These are phyloP conservation scores for Hypercompe scribonia DNA, from an alignment of 2,888 invertebrate species.

Conservation along the genomic window DNA sequence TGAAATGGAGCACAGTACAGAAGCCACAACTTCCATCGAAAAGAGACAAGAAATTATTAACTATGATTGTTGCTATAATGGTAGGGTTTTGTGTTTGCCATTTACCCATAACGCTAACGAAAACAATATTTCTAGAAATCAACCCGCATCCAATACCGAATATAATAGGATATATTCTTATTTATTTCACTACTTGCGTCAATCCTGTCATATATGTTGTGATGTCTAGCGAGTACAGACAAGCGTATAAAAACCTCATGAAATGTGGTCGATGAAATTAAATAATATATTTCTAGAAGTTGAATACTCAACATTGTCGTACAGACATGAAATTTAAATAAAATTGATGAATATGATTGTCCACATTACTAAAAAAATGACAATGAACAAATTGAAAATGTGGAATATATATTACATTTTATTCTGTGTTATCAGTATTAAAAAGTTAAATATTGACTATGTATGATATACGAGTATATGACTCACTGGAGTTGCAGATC, in stretches of 20 bases:
- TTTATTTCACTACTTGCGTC: conserved; percentile 95
- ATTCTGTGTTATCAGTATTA: conserved; percentile 12
- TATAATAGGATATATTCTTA: conserved; percentile 93
- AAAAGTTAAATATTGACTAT: background rate
- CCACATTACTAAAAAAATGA: conserved; percentile 34
- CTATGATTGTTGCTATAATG: conserved; percentile 97
- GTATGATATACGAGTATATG: background rate
- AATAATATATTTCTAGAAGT: background rate
- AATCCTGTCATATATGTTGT: conserved; percentile 97
- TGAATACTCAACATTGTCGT: conserved; percentile 11
- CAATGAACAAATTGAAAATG: background rate
- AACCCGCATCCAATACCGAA: conserved; percentile 89
- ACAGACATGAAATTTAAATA: background rate
- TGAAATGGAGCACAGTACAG: conserved; percentile 68
- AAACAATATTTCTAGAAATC: conserved; percentile 89
- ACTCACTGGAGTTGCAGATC: conserved; percentile 6
- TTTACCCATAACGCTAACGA: conserved; percentile 95
- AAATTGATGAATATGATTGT: conserved; percentile 50
- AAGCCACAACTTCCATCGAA: conserved; percentile 90
- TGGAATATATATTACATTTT: background rate
- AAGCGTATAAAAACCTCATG: conserved; percentile 93
- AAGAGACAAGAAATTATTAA: conserved; percentile 91
- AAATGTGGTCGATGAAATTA: conserved; percentile 79
- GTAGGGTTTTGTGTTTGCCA: conserved; percentile 96
- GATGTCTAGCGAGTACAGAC: conserved; percentile 96